Evolutionary conservation across 2,113 vertebrate genomes (phyloP), one percentile per base, ranked within the genome.

Genomic region (Bujurquina vittata): DNA sequence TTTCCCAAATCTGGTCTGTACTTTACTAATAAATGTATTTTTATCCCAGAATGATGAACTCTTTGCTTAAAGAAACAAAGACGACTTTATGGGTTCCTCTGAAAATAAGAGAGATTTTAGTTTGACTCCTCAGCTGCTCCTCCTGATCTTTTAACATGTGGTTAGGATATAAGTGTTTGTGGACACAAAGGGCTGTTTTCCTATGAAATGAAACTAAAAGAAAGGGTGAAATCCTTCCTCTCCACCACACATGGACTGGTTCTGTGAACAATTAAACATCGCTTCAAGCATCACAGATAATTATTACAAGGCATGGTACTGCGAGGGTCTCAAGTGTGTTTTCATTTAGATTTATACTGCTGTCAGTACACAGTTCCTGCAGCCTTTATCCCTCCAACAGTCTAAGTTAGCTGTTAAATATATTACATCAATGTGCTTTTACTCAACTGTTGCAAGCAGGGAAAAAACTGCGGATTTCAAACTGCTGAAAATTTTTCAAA

Each of bases 251-350:
- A 63, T 67, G 33, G 26, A 54, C 49, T 5, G 65, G 46, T 62
- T 89, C 89, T 92, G 92, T 84, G 63, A 90, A 55, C 73, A 4
- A 90, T 90, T 88, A 88, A 82, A 79, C 76, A 20, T 85, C 4
- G 75, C 93, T 90, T n/a, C 40, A 2, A 56, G 90, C 81, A 85
- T 83, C 54, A 9, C 76, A 57, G 63, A 83, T 94, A 91, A 93
- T 94, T 85, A 90, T 83, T 89, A 5, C 87, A 92, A 92, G 90
- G 81, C 84, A 1, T 12, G 37, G 55, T 40, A 20, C 75, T 12
- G 84, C 7, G 54, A 1, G 1, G 43, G 59, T 14, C 15, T 26
- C 10, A 26, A 2, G 55, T 59, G 69, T 59, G 57, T 77, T 72
- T 77, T 18, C 37, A 18, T 77, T 61, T 10, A 33, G 65, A 57